Conservation (phyloP, 2,113 vertebrate species). For the Erpornis zantholeuca region DNA sequence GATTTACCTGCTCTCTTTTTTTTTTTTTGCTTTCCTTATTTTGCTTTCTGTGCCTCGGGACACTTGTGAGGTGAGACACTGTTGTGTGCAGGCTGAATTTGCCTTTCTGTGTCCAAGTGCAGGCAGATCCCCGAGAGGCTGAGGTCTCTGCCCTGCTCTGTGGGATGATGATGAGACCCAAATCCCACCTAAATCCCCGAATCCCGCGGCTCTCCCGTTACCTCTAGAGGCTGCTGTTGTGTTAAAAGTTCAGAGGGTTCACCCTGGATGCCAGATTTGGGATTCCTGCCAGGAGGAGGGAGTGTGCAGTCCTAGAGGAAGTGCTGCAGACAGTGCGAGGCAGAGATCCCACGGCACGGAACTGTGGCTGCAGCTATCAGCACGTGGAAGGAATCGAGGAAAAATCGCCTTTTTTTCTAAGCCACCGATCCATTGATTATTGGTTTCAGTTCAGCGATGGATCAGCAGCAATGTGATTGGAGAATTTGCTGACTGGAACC, state of each 20-base stretch:
- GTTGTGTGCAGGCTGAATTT: background rate
- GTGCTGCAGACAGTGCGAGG: background rate
- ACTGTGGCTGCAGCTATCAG: background rate
- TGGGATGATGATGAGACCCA: background rate
- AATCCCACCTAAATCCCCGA: accelerated
- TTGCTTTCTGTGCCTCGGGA: background rate
- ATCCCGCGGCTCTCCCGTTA: background rate
- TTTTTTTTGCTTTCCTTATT: accelerated
- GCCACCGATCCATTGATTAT: background rate
- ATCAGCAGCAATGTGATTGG: background rate
- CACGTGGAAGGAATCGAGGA: background rate
- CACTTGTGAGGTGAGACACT: background rate
- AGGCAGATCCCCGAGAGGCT: background rate
- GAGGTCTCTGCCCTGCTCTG: background rate
- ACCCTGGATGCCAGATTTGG: accelerated
- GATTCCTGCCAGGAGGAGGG: background rate
- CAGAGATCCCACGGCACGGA: background rate
- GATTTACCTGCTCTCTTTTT: background rate
- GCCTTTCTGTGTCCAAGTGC: background rate
- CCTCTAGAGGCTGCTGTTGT: constrained; percentile 74
- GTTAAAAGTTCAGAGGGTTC: background rate
- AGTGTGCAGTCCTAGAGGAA: background rate
- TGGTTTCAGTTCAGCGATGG: background rate
- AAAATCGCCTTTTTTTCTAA: background rate
- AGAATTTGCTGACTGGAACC: background rate